Evolutionary conservation across 1,140 invertebrate genomes (phyloP).

Genomic region (Lucilia sericata): DNA sequence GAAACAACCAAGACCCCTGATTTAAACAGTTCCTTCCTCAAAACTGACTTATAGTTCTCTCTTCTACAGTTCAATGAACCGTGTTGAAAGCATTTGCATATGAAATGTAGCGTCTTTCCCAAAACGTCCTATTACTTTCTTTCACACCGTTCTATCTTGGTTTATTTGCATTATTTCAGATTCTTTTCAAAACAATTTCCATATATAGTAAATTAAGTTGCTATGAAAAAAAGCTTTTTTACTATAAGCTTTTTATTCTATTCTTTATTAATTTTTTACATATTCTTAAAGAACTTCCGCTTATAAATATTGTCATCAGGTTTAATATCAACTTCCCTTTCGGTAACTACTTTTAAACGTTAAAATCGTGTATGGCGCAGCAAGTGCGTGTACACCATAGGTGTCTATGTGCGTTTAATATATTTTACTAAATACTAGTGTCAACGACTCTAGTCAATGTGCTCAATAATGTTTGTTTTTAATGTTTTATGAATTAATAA

Average conservation of each 20-base stretch:
- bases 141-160: background rate
- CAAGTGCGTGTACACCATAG: too few relatives aligned
- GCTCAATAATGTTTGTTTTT: constrained; percentile 11
- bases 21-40: too few relatives aligned
- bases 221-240: background rate
- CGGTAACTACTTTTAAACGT: constrained; percentile 7
- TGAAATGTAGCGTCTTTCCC: too few relatives aligned
- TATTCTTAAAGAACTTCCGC: constrained; percentile 19
- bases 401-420: background rate
- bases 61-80: too few relatives aligned
- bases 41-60: too few relatives aligned
- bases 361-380: background rate
- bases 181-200: background rate
- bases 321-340: constrained; percentile 13
- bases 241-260: background rate
- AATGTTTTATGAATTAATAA: constrained; percentile 14
- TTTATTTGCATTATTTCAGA: background rate
- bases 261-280: background rate
- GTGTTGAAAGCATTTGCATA: too few relatives aligned
- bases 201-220: background rate
- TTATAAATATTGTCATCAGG: constrained; percentile 24
- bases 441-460: constrained; percentile 23
- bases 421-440: constrained; percentile 4
- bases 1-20: too few relatives aligned
- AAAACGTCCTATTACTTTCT: too few relatives aligned